A percentile compares a stretch with the other conserved stretches of the same genome.
These are phyloP conservation scores for Gopherus evgoodei DNA, from an alignment of 2,113 vertebrate species.

Conservation along the genomic window DNA sequence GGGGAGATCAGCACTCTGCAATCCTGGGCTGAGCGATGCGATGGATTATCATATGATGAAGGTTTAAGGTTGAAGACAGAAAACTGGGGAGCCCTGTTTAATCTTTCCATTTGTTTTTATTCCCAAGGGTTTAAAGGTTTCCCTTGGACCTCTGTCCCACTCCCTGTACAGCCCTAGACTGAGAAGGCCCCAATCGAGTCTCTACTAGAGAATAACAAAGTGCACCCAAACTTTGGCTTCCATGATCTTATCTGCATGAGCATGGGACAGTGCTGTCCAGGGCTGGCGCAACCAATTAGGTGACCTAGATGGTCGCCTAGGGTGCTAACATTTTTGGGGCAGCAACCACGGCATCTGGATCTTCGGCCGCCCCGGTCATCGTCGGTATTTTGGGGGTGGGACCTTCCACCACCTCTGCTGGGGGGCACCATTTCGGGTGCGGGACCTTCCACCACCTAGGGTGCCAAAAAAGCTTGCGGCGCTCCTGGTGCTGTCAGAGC, in stretches of 20 bases:
- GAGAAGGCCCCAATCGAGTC: background rate
- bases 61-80: background rate
- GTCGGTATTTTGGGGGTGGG: no score
- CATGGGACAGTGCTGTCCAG: background rate
- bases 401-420: no score
- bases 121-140: background rate
- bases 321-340: no score
- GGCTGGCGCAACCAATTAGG: no score
- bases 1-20: background rate
- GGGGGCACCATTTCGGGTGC: no score
- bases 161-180: background rate
- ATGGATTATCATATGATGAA: background rate
- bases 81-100: background rate
- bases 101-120: background rate
- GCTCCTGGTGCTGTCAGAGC: background rate
- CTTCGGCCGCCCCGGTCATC: no score
- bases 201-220: background rate
- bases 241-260: background rate
- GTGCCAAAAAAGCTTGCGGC: no score
- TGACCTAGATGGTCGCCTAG: no score
- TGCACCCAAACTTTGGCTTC: background rate
- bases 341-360: no score
- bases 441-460: no score
- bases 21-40: background rate
- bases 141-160: background rate